Base-by-base conservation (phyloP, 2,113 vertebrate genomes). In the Cisticola juncidis region DNA sequence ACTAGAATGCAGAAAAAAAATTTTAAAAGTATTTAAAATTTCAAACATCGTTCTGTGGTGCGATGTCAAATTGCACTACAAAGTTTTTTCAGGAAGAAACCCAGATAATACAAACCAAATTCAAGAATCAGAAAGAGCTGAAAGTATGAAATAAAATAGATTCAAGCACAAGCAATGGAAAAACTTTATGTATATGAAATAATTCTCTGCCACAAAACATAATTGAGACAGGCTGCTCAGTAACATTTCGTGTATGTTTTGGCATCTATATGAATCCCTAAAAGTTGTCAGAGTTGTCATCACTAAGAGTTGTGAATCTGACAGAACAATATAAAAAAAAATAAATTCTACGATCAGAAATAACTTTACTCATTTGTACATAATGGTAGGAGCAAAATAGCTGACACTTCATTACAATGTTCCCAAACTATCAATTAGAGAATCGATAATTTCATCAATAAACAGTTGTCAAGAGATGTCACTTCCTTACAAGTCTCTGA, bases 11-110 rank as follows among this genome's bases (percentile, higher is more conserved):
- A 48, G 13, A 22, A 53, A 61, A 73, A 26, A 66, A 18, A 19
- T n/a, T n/a, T n/a, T n/a, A 18, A 19, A 58, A 73, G 19, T 11
- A 17, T 17, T 16, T 12, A 61, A 28, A 61, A 61, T 40, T 40
- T 14, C 48, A 45, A 65, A 53, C 2, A 2, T 45, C 12, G 3
- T 47, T 82, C 50, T n/a, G 3, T 18, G 31, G 9, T 12, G 25
- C 13, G 80, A 40, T 2, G 5, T 28, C 14, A 64, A 51, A 45
- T 5, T 45, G 7, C 0, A 2, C 24, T 8, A 18, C 5, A 38
- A 6, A 26, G n/a, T 53, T 53, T 53, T 53, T 68, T 48, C 53
- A 77, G 38, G 24, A 44, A 87, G 19, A 25, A 91, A 91, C 83
- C 0, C 17, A 84, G 65, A 36, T 26, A 50, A 82, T 45, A 23